A percentile compares a stretch with the other conserved stretches of the same genome.
These are phyloP conservation scores for Caenorhabditis wallacei DNA, from an alignment of 2,888 invertebrate species.

Conservation along the genomic window DNA sequence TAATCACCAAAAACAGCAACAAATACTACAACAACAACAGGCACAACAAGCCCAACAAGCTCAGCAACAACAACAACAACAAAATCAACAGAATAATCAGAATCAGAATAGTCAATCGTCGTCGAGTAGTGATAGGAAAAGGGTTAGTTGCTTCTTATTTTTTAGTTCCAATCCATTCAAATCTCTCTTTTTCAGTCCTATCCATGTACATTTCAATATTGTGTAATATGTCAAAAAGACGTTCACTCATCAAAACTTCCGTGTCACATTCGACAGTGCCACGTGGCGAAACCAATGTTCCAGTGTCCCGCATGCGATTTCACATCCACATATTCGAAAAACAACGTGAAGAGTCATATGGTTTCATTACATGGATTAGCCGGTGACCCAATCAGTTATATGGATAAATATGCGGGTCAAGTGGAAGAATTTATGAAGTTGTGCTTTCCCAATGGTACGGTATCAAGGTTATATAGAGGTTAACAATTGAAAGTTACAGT, in stretches of 20 bases:
- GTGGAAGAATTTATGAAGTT: slow-evolving; percentile 83
- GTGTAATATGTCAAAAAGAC: slow-evolving; percentile 82
- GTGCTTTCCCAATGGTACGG: slow-evolving; percentile 81
- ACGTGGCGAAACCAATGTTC: slow-evolving; percentile 83
- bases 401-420: slow-evolving; percentile 83
- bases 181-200: slow-evolving; percentile 76
- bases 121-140: slow-evolving; percentile 57
- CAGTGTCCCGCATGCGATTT: slow-evolving; percentile 83
- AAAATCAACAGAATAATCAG: slow-evolving; percentile 24
- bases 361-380: slow-evolving; percentile 82
- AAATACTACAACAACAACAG: slow-evolving; percentile 59
- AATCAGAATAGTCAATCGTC: slow-evolving; percentile 41
- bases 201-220: slow-evolving; percentile 82
- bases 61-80: slow-evolving; percentile 30
- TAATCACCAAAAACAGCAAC: slow-evolving; percentile 51
- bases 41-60: slow-evolving; percentile 46
- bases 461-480: too few relatives aligned
- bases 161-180: slow-evolving; percentile 9
- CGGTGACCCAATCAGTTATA: slow-evolving; percentile 82
- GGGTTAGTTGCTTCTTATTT: slow-evolving; percentile 46
- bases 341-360: slow-evolving; percentile 83
- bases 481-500: too few relatives aligned
- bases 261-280: slow-evolving; percentile 82
- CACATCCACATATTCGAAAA: slow-evolving; percentile 83
- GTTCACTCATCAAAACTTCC: slow-evolving; percentile 82